Evolutionary conservation across 1,140 invertebrate genomes (phyloP).

Genomic region (Ooceraea biroi): DNA sequence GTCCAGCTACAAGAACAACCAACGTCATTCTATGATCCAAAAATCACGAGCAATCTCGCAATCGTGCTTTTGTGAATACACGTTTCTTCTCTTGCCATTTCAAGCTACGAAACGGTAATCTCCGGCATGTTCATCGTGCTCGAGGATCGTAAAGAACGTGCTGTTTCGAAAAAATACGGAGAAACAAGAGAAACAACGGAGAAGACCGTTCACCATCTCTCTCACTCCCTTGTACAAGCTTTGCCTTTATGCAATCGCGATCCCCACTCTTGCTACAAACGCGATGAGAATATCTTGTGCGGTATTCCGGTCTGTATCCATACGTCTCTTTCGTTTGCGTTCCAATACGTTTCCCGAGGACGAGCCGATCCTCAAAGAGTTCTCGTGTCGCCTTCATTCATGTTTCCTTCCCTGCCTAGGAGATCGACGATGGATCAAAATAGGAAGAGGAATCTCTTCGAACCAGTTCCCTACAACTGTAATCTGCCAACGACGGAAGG

Average conservation of each 20-base stretch:
- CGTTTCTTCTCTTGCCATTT: neutral
- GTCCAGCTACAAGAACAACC: neutral
- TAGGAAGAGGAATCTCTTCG: neutral
- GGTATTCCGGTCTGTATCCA: neutral
- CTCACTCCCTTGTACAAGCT: neutral
- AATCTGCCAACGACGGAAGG: neutral
- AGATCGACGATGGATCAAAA: slow-evolving; percentile 36
- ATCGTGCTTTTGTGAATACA: neutral
- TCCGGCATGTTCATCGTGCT: slow-evolving; percentile 64
- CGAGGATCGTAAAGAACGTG: slow-evolving; percentile 61
- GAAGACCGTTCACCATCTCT: neutral
- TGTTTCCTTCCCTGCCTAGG: slow-evolving; percentile 4
- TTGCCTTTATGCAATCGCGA: neutral
- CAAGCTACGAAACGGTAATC: neutral
- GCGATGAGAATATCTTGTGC: slow-evolving; percentile 9
- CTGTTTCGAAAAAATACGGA: slow-evolving; percentile 1
- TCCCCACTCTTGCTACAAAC: neutral
- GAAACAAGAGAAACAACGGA: slow-evolving; percentile 36
- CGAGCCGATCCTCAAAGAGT: slow-evolving; percentile 42
- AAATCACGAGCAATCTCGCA: neutral
- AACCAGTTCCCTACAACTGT: neutral
- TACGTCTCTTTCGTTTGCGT: neutral
- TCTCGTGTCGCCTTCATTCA: slow-evolving; percentile 12
- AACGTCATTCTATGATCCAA: neutral
- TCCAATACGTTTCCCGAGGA: neutral